Conservation (phyloP, 2,888 invertebrate genomes). For the Hypena proboscidalis region DNA sequence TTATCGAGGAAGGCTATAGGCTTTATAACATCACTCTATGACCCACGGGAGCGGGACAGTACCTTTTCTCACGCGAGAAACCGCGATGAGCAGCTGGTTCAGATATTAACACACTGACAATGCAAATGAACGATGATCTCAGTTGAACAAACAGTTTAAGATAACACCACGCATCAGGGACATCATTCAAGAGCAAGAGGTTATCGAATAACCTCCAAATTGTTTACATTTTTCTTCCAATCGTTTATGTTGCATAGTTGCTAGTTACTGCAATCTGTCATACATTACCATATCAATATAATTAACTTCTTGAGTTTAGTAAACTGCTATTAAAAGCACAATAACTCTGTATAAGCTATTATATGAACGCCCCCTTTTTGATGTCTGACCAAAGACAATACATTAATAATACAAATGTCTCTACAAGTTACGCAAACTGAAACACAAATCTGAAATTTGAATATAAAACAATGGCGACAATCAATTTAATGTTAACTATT, state of each 20-base stretch:
- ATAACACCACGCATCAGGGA: slow-evolving; percentile 28
- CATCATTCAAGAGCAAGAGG: slow-evolving; percentile 37
- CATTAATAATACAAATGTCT: too few relatives aligned
- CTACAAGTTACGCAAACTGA: too few relatives aligned
- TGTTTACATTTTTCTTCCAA: slow-evolving; percentile 9
- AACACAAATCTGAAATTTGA: too few relatives aligned
- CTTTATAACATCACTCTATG: too few relatives aligned
- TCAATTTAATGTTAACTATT: too few relatives aligned
- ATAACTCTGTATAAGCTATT: background rate
- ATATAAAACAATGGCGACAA: too few relatives aligned
- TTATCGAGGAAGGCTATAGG: too few relatives aligned
- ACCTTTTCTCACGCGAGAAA: too few relatives aligned
- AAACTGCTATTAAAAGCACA: background rate
- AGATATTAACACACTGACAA: slow-evolving; percentile 13
- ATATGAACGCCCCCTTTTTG: too few relatives aligned
- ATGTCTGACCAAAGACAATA: too few relatives aligned
- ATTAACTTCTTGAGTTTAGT: background rate
- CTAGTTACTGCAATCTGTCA: slow-evolving; percentile 3
- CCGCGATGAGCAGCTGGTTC: too few relatives aligned
- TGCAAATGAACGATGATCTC: slow-evolving; percentile 47
- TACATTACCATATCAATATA: background rate
- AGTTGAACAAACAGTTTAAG: slow-evolving; percentile 43
- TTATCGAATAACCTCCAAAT: slow-evolving; percentile 34
- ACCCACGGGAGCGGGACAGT: too few relatives aligned
- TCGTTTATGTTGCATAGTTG: background rate